These are phyloP conservation scores for Pontoporia blainvillei DNA, from an alignment of 2,113 vertebrate genomes.

Conservation along the genomic window DNA sequence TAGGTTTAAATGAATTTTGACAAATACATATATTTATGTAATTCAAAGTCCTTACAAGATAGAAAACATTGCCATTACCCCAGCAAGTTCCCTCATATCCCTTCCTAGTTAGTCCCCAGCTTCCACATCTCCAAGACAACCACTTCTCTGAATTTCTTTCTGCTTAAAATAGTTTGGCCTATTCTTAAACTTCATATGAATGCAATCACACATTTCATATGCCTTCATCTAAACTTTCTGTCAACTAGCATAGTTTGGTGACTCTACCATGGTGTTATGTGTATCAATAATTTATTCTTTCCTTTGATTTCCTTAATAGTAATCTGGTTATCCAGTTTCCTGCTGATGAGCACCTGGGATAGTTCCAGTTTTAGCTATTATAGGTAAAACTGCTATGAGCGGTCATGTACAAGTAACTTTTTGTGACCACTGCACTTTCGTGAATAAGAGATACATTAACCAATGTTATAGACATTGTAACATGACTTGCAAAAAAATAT, in stretches of 20 bases:
- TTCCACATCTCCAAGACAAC: neutral
- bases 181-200: neutral
- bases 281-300: neutral
- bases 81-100: neutral
- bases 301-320: neutral
- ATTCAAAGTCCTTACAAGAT: neutral
- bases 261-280: neutral
- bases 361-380: neutral
- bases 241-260: neutral
- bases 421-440: neutral
- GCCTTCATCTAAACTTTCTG: neutral
- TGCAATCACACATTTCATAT: neutral
- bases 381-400: neutral
- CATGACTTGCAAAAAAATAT: neutral
- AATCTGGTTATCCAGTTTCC: neutral
- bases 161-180: neutral
- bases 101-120: neutral
- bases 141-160: neutral
- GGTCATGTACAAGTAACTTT: neutral
- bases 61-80: neutral
- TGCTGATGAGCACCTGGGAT: neutral
- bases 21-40: neutral
- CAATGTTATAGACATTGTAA: neutral
- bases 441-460: neutral
- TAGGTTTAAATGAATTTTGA: neutral